Evolutionary conservation across 2,113 vertebrate genomes (phyloP).

Genomic region (Platycercus adscitus): DNA sequence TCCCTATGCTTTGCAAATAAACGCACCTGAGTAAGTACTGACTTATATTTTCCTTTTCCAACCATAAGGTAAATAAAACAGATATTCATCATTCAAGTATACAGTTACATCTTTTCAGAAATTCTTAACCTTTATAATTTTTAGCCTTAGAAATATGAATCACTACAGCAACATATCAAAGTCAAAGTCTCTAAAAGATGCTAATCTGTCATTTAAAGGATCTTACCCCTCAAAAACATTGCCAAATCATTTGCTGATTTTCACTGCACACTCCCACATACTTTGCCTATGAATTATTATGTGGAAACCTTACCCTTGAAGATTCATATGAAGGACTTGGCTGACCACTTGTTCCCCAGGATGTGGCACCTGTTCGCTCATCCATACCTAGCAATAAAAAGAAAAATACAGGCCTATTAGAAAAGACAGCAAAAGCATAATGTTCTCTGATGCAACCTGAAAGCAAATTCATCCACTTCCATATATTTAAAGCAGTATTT

Average conservation of each 20-base stretch:
- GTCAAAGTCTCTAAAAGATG: not conserved
- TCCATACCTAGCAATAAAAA: slow-evolving; percentile 88
- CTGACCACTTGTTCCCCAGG: slow-evolving; percentile 92
- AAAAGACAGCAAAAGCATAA: not conserved
- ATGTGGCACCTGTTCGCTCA: slow-evolving; percentile 87
- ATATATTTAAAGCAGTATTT: not conserved
- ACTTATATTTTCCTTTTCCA: not conserved
- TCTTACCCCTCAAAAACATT: not conserved
- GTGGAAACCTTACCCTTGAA: slow-evolving; percentile 88
- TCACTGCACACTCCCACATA: not conserved
- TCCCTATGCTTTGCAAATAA: not conserved
- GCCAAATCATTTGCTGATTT: not conserved
- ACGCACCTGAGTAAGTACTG: not conserved
- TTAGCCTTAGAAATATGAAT: not conserved
- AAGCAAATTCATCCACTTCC: not conserved
- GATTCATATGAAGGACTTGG: slow-evolving; percentile 93
- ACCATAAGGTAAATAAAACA: not conserved
- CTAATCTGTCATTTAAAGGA: not conserved
- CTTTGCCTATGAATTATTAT: not conserved
- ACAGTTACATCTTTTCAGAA: not conserved
- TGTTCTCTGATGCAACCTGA: not conserved
- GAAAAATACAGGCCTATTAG: slow-evolving; percentile 11
- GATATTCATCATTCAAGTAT: not conserved
- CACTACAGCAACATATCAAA: not conserved
- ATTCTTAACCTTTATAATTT: not conserved